These are phyloP conservation scores for Chiridota heheva DNA, from an alignment of 35 echinoderm and acorn worm species.

Conservation along the genomic window DNA sequence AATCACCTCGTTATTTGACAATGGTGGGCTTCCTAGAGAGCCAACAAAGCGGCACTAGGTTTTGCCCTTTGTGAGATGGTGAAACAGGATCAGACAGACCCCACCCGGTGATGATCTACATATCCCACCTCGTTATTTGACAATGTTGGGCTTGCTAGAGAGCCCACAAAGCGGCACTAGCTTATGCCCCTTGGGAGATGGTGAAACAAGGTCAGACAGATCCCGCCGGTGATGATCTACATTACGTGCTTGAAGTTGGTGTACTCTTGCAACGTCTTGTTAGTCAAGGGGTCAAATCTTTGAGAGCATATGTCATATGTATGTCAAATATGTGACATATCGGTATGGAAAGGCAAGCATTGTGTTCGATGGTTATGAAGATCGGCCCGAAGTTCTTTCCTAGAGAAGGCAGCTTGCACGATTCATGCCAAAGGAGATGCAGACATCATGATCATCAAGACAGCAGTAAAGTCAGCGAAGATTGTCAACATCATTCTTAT, in stretches of 20 bases:
- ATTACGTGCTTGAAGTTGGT: conserved; percentile 43
- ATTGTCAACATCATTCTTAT: conserved; percentile 12
- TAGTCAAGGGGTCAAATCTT: neutral
- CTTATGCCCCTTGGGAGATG: conserved; percentile 11
- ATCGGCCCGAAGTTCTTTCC: neutral
- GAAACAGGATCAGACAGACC: no score
- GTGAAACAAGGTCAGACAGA: conserved; percentile 36
- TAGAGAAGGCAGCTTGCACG: conserved; percentile 12
- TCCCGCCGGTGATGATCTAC: conserved; percentile 7
- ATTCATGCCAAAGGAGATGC: conserved; percentile 37
- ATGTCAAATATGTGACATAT: conserved; percentile 3
- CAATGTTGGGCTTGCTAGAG: conserved; percentile 28
- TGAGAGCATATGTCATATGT: neutral
- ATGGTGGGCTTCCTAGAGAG: no score
- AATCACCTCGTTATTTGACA: no score
- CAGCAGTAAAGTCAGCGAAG: neutral
- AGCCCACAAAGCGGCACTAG: conserved; percentile 25
- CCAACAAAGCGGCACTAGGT: no score
- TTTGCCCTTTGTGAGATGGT: no score
- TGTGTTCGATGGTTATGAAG: conserved; percentile 47
- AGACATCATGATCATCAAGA: conserved; percentile 30
- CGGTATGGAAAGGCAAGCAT: conserved; percentile 31
- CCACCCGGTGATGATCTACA: no score
- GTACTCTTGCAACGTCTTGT: conserved; percentile 20
- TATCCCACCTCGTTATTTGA: conserved; percentile 14